Evolutionary conservation across 2,888 invertebrate species (phyloP), one percentile per base, ranked within the genome.

Genomic region (Panopea generosa): DNA sequence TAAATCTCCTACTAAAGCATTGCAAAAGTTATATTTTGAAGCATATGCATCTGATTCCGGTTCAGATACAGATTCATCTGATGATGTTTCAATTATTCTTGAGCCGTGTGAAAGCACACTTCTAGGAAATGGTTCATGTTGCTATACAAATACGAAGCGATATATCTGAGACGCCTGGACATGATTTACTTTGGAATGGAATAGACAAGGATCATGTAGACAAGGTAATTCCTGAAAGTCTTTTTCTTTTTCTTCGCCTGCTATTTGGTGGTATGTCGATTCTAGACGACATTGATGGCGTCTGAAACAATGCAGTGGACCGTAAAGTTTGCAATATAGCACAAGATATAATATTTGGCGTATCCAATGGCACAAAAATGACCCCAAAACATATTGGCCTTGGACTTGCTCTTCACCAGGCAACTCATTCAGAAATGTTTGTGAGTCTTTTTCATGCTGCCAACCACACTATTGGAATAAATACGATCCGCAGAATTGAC

Each of bases 331-430:
- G 43, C n/a, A 62, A 55, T 24, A 59, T 68, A n/a, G 68, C 68
- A 26, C 68, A 68, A 22, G 68, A 68, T 40, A 49, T 68, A 11
- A 26, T 68, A 2, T 68, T 49, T 57, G 57, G 49, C 24, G 60
- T 68, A 2, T 68, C 68, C 24, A 68, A 60, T 60, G 59, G 68
- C 2, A 27, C 49, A 1, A 68, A 68, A 52, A 47, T 60, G 43
- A 67, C 66, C 47, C 57, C 66, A 24, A 68, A 60, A 40, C 68
- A 68, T 60, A 40, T 68, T n/a, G 68, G 68, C 18, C 27, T 68
- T 0, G 68, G 60, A 2, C 52, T 68, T 29, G 50, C 68, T 7
- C 59, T 68, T 2, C 68, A 68, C n/a, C 68, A 68, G 20, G 68
- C 68, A 18, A 68, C 68, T 24, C 47, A 59, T 9, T 68, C 68